A percentile compares a stretch with the other conserved stretches of the same genome.
Evolutionary conservation across 2,113 vertebrate species (phyloP).

Genomic region (Phrynocephalus versicolor): DNA sequence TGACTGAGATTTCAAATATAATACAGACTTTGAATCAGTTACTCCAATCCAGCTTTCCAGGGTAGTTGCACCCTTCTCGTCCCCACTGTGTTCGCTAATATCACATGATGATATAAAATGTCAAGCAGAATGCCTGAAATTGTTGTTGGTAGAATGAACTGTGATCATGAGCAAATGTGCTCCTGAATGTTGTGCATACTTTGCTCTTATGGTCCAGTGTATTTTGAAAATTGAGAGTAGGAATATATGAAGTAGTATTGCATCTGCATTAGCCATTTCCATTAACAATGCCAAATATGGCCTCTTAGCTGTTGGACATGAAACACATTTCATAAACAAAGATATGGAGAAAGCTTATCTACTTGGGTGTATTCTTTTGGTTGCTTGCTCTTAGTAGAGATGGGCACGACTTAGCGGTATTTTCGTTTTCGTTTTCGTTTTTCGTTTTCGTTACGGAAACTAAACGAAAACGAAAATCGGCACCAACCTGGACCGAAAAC

Average conservation of each 20-base stretch:
- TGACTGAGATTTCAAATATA: too few relatives aligned
- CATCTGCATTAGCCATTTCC: not conserved
- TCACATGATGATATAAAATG: not conserved
- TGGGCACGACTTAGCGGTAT: too few relatives aligned
- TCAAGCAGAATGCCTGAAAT: not conserved
- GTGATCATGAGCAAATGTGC: not conserved
- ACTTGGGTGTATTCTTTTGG: not conserved
- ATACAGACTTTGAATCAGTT: too few relatives aligned
- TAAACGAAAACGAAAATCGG: too few relatives aligned
- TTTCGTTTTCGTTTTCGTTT: too few relatives aligned
- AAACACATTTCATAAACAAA: not conserved
- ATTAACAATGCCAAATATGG: not conserved
- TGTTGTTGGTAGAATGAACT: not conserved
- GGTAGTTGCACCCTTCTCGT: not conserved
- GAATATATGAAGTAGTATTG: not conserved
- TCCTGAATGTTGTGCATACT: not conserved
- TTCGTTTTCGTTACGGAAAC: too few relatives aligned
- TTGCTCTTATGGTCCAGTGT: not conserved
- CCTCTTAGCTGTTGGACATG: not conserved
- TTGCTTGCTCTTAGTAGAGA: too few relatives aligned
- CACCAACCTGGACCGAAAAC: too few relatives aligned
- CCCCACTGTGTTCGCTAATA: not conserved
- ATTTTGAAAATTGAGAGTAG: not conserved
- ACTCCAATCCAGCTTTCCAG: too few relatives aligned
- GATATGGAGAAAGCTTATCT: not conserved